Evolutionary conservation across 2,113 vertebrate species (phyloP), one percentile per base, ranked within the genome.

Genomic region (Shinisaurus crocodilurus): DNA sequence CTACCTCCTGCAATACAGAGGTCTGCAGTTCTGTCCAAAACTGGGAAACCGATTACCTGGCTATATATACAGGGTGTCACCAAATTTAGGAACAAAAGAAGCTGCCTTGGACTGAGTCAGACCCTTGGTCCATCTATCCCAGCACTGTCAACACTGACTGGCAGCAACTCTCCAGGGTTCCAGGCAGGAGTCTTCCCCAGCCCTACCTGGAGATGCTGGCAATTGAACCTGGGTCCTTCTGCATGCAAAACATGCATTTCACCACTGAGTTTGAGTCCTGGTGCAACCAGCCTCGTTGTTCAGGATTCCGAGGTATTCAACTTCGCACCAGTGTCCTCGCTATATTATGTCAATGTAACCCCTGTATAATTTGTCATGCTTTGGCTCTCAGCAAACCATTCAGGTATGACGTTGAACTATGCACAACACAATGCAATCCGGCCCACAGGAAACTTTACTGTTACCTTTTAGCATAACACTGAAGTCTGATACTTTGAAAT

Each of bases 401-500:
- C 88, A 75, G 80, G 54, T 83, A 32, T 25, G 54, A 69, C 69
- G 34, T 37, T 70, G 7, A 75, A 75, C 65, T 10, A 37, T 37
- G 1, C 20, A 67, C n/a, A 37, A 57, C 15, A 82, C 87, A 50
- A 37, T 70, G 20, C 60, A 37, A n/a, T 60, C 69, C 43, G 16
- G 88, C 16, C 25, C 80, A 75, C 37, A 75, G 88, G 50, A 85
- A 89, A 0, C 91, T 85, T 85, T 88, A 27, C 74, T 43, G 1
- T 6, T 4, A 0, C 82, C 84, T 81, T 1, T 0, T 60, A 37
- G 89, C 81, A 87, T 88, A 85, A 85, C 89, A 25, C 67, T 2
- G 86, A 91, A 86, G 8, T 0, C 77, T 50, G 81, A 83, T 67
- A 83, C 92, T 93, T 93, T 91, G 94, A 94, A 84, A 82, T 57